These are phyloP conservation scores for Shargacucullia verbasci DNA, from an alignment of 2,888 invertebrate species.

Conservation along the genomic window DNA sequence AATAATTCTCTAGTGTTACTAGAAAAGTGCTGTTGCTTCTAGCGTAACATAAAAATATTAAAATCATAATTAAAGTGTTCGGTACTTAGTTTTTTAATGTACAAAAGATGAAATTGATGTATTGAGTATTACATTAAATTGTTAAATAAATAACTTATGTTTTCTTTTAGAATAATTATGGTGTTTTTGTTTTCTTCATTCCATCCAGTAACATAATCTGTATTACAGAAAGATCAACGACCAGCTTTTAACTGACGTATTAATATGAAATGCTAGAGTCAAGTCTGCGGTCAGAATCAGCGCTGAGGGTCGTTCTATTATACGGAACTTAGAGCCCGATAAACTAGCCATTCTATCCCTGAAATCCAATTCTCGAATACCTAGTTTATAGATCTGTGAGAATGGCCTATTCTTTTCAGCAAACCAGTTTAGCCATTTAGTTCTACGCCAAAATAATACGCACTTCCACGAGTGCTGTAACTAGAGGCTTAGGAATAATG, in stretches of 20 bases:
- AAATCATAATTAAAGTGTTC: constrained; percentile 73
- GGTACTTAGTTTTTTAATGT: constrained; percentile 81
- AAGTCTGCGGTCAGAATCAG: too few relatives aligned
- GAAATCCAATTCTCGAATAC: too few relatives aligned
- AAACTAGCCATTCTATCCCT: neutral
- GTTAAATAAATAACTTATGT: constrained; percentile 71
- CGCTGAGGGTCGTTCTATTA: too few relatives aligned
- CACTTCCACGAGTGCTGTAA: too few relatives aligned
- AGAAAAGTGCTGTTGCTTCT: constrained; percentile 70
- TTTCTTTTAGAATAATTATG: constrained; percentile 37
- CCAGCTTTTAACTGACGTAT: too few relatives aligned
- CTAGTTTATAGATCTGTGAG: too few relatives aligned
- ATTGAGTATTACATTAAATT: constrained; percentile 82
- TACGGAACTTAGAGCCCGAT: neutral
- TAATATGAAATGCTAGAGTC: too few relatives aligned
- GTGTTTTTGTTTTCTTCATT: constrained; percentile 10
- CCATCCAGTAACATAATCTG: neutral
- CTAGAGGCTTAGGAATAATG: too few relatives aligned
- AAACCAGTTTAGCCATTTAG: too few relatives aligned
- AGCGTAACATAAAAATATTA: constrained; percentile 68
- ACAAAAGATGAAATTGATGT: constrained; percentile 84
- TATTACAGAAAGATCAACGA: too few relatives aligned
- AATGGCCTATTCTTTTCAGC: too few relatives aligned
- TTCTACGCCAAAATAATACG: too few relatives aligned
- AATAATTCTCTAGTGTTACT: constrained; percentile 38